Percentiles rank a stretch among this genome's conserved stretches.
Conservation (phyloP, 2,113 vertebrate species). For the Galbula dea region DNA sequence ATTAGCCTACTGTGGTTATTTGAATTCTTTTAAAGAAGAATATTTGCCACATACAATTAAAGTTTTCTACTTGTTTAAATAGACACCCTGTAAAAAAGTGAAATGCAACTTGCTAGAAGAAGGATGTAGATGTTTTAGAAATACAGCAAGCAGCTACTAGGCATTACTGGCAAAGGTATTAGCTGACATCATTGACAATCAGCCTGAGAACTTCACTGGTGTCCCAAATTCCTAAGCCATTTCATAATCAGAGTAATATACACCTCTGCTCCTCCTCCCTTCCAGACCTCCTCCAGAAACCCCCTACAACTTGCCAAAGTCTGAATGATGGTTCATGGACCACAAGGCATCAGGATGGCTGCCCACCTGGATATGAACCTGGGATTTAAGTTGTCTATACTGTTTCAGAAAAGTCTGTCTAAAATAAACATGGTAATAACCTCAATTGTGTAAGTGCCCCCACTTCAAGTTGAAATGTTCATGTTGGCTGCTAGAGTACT, state of each 20-base stretch:
- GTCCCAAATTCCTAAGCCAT: constrained; percentile 13
- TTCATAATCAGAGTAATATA: neutral
- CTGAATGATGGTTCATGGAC: neutral
- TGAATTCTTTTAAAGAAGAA: neutral
- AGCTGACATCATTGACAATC: neutral
- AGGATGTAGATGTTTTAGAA: neutral
- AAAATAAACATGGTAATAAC: neutral
- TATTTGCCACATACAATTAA: neutral
- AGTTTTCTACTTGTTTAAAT: neutral
- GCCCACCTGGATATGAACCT: neutral
- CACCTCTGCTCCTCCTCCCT: neutral
- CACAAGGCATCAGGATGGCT: neutral
- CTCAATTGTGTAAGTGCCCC: neutral
- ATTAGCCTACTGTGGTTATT: neutral
- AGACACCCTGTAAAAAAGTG: neutral
- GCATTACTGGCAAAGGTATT: neutral
- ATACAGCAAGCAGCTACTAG: neutral
- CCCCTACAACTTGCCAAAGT: too few relatives aligned
- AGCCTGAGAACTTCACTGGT: neutral
- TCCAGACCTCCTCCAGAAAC: neutral
- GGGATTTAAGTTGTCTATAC: neutral
- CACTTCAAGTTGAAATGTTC: neutral
- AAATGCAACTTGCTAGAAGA: neutral
- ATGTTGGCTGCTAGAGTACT: neutral
- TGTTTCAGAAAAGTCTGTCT: neutral